Evolutionary conservation across 2,797 vertebrate genomes (phyloP).

Genomic region (Chelonia mydas): DNA sequence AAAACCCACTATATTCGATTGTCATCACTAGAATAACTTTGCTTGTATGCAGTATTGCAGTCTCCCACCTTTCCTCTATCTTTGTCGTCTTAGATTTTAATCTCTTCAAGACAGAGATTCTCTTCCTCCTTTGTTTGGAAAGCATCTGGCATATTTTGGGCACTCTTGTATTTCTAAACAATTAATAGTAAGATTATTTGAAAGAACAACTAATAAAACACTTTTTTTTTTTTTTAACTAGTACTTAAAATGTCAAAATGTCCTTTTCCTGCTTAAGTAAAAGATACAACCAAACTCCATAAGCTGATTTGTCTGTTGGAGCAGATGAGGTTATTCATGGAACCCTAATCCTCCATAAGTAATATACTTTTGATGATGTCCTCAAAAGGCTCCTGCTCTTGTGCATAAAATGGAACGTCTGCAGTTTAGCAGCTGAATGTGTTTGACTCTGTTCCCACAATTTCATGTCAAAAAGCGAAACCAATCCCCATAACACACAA

Average conservation of each 20-base stretch:
- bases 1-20: not conserved
- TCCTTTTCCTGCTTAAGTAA: not conserved
- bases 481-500: not conserved
- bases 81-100: not conserved
- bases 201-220: not conserved
- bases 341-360: not conserved
- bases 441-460: not conserved
- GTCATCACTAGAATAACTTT: not conserved
- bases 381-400: not conserved
- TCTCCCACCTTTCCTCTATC: not conserved
- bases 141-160: not conserved
- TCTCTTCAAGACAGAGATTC: not conserved
- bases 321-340: not conserved
- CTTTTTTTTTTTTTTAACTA: not conserved
- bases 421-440: not conserved
- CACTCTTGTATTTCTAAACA: rapidly evolving
- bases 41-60: not conserved
- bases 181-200: rapidly evolving
- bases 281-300: not conserved
- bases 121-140: not conserved
- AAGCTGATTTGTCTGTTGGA: not conserved
- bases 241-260: not conserved
- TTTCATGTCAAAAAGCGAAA: not conserved
- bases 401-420: not conserved
- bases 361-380: not conserved